Base-by-base conservation (phyloP, 2,797 vertebrate species). In the Hephaestus fuliginosus region DNA sequence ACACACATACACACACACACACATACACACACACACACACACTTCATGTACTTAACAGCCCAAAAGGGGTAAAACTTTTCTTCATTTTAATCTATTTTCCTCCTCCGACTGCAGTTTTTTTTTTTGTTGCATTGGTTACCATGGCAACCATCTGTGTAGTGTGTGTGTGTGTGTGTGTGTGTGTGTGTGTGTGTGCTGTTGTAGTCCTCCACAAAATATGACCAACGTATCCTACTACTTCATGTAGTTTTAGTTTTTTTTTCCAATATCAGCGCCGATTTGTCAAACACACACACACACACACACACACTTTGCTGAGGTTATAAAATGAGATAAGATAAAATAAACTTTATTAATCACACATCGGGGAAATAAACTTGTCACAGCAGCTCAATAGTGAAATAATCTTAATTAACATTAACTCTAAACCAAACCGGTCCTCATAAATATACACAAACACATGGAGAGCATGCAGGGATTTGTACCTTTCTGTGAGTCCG, bases 221-320 rank as follows among this genome's bases (percentile, higher is more conserved):
- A 52, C 58, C 56, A 57, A 22, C 30, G 25, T 39, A 25, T 25
- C 25, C 25, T 25, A 25, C 25, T 57, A 65, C 25, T n/a, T 44
- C 14, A 28, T 49, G 49, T 48, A 6, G 68, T 71, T 25, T 25
- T 25, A 25, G 25, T 82, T 55, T 74, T 39, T 65, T 74, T 70
- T 74, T 82, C 71, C 52, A 60, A 74, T 82, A 55, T 65, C 18
- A 51, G 17, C 41, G 9, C 3, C 17, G 3, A 60, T 78, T 62
- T 58, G 67, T 85, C 75, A 76, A 63, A 60, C 5, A 7, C 28
- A 2, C 43, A 56, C 18, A 43, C 36, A 62, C n/a, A 14, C 39
- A 25, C 51, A 49, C 30, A 49, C 20, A 30, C 7, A 61, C 13
- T 49, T 49, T 70, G 67, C 28, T 66, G 39, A 30, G 30, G 25